Base-by-base conservation (phyloP, 2,888 invertebrate species). In the Hirtodrosophila cameraria region DNA sequence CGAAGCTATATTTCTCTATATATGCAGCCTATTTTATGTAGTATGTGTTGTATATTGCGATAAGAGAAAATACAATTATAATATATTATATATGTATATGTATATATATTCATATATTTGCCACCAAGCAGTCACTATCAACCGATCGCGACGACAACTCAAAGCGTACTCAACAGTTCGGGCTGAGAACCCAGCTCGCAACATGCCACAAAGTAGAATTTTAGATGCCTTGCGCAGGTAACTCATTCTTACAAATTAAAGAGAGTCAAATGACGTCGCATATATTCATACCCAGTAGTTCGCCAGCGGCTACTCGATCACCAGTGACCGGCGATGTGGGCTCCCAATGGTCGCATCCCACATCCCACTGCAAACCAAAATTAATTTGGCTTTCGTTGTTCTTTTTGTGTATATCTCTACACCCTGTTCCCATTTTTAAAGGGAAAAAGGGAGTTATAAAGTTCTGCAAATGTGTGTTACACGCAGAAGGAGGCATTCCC, bases 21-120 rank as follows among this genome's bases (percentile, higher is more conserved):
- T 42, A 49, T 23, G 23, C 12, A 16, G 16, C 1, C 1, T n/a
- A 41, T n/a, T 1, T 0, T n/a, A 41, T n/a, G 25, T 13, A 11
- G 7, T 50, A n/a, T 53, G 6, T 16, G 39, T 16, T 36, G 16
- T 43, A 15, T 52, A 41, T 25, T 25, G 33, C 45, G 76, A 76
- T 73, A 72, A 73, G 61, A 27, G 15, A 31, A 25, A 60, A 30
- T 50, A n/a, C 9, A 66, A 60, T 55, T 16, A 36, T 30, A 35
- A 46, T 49, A 20, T 36, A 20, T 9, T 12, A 27, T 43, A 23
- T 25, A n/a, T n/a, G n/a, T n/a, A 16, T n/a, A 45, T 53, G 25
- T 50, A 31, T 8, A 30, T 28, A n/a, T n/a, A n/a, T n/a, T n/a
- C n/a, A 11, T 16, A 39, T 36, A 23, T 11, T 35, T 13, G 13